A percentile compares a stretch with the other conserved stretches of the same genome.
These are phyloP conservation scores for Myopa testacea DNA, from an alignment of 2,888 invertebrate genomes.

Conservation along the genomic window DNA sequence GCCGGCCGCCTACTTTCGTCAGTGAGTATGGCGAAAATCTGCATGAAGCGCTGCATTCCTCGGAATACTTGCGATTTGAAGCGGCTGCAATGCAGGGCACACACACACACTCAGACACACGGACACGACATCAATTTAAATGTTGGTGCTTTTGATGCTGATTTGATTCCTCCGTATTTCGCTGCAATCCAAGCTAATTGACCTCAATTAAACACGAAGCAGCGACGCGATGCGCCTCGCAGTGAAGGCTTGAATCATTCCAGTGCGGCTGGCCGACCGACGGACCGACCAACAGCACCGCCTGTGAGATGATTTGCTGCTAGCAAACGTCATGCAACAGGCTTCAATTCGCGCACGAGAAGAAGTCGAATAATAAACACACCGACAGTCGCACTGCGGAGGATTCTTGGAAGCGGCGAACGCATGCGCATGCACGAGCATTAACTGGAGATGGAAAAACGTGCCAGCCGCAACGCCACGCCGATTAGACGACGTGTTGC, in stretches of 20 bases:
- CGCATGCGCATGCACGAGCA: conserved; percentile 37
- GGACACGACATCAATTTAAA: not conserved
- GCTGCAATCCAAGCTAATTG: conserved; percentile 62
- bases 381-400: conserved; percentile 3
- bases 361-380: conserved; percentile 9
- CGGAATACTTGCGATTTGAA: not conserved
- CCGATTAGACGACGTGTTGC: conserved; percentile 28
- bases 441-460: conserved; percentile 32
- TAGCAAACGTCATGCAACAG: not conserved
- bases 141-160: not conserved
- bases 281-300: not conserved
- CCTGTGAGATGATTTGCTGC: not conserved
- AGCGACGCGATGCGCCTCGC: conserved; percentile 45
- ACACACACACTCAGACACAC: not conserved
- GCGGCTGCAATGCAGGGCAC: not conserved
- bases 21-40: not conserved
- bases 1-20: not conserved
- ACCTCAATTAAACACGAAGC: conserved; percentile 61
- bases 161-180: conserved; percentile 1
- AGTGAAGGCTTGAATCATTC: conserved; percentile 21
- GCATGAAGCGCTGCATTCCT: not conserved
- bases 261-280: not conserved
- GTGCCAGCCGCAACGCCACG: conserved; percentile 36
- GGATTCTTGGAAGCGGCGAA: conserved; percentile 38
- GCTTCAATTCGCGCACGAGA: conserved; percentile 11